Conservation (phyloP, 2,888 invertebrate species). For the Apodemia hepburni region DNA sequence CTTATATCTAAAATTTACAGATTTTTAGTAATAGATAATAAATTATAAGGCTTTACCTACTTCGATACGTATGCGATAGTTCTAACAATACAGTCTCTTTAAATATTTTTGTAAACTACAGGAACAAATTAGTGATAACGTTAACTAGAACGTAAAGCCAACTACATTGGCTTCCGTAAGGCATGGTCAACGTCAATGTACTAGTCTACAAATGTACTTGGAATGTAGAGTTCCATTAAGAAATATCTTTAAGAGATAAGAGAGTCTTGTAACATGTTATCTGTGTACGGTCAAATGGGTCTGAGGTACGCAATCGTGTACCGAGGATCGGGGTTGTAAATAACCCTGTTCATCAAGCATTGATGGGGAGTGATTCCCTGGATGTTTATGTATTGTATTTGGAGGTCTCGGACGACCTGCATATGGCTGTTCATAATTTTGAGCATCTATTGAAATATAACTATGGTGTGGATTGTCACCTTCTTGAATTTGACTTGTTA, state of each 20-base stretch:
- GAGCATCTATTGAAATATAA: conserved; percentile 83
- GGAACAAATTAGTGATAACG: conserved; percentile 57
- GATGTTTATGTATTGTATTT: conserved; percentile 68
- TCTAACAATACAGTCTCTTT: conserved; percentile 61
- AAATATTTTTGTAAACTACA: conserved; percentile 43
- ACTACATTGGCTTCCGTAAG: conserved; percentile 60
- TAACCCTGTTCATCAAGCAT: conserved; percentile 77
- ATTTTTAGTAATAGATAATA: conserved; percentile 23
- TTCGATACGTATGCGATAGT: conserved; percentile 51
- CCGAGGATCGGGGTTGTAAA: conserved; percentile 73
- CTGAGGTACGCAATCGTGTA: conserved; percentile 74
- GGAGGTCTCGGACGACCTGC: conserved; percentile 68
- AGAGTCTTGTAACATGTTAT: conserved; percentile 54
- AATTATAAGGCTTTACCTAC: conserved; percentile 49
- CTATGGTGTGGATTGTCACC: conserved; percentile 83
- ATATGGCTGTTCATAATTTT: conserved; percentile 75
- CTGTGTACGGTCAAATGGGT: conserved; percentile 70
- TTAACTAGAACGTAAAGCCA: conserved; percentile 42
- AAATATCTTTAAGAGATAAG: conserved; percentile 66
- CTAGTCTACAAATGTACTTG: conserved; percentile 70
- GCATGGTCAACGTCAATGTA: conserved; percentile 60
- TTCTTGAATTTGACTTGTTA: conserved; percentile 83
- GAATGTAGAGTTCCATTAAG: conserved; percentile 75
- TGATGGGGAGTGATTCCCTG: conserved; percentile 63
- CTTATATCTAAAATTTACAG: conserved; percentile 21